Evolutionary conservation across 2,113 vertebrate species (phyloP).

Genomic region (Isurus oxyrinchus): DNA sequence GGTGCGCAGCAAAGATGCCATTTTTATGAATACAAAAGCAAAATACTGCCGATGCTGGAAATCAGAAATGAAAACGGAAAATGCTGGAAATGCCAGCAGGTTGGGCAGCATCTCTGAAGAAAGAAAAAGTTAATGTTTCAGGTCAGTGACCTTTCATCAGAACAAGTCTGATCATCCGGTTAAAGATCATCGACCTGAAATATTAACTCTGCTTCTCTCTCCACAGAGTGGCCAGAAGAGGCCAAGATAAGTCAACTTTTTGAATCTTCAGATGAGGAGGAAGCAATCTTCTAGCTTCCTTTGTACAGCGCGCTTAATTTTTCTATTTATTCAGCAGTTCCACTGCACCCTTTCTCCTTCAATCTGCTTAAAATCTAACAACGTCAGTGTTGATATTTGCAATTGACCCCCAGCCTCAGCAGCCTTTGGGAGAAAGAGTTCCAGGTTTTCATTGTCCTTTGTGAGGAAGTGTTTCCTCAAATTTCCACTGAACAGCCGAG

Average conservation of each 20-base stretch:
- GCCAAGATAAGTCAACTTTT: background rate
- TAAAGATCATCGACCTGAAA: too few relatives aligned
- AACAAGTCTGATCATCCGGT: too few relatives aligned
- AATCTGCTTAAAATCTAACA: background rate
- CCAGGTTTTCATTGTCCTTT: background rate
- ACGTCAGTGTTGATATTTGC: background rate
- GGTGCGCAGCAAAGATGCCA: background rate
- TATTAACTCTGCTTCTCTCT: too few relatives aligned
- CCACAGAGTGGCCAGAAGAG: background rate
- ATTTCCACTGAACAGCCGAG: background rate
- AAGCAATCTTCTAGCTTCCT: background rate
- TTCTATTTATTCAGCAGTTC: background rate
- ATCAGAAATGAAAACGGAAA: too few relatives aligned
- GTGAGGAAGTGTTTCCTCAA: background rate
- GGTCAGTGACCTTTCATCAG: too few relatives aligned
- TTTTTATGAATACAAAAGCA: too few relatives aligned
- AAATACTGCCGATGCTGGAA: too few relatives aligned
- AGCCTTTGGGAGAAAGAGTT: background rate
- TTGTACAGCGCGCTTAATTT: background rate
- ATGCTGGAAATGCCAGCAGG: too few relatives aligned
- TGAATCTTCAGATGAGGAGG: background rate
- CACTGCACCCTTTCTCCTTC: background rate
- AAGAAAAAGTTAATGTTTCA: too few relatives aligned
- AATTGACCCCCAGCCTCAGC: background rate
- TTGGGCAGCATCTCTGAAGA: too few relatives aligned